These are phyloP conservation scores for Tenthredo scrophulariae DNA, from an alignment of 2,888 invertebrate species.

Conservation along the genomic window DNA sequence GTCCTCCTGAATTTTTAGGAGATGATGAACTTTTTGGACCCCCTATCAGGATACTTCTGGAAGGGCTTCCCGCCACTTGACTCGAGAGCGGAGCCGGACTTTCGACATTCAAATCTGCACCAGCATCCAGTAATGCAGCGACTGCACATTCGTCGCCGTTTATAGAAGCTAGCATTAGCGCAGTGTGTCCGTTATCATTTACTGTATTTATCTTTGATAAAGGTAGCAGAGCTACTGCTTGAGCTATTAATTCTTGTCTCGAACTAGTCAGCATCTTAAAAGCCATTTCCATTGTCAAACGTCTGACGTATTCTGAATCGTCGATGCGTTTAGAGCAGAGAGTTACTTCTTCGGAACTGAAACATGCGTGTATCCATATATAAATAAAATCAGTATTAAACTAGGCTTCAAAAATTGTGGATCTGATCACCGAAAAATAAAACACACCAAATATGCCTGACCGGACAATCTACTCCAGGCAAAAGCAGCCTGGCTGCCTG, in stretches of 20 bases:
- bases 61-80: slow-evolving; percentile 67
- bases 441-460: slow-evolving; percentile 85
- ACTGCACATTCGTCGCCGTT: slow-evolving; percentile 90
- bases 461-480: slow-evolving; percentile 94
- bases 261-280: slow-evolving; percentile 91
- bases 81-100: slow-evolving; percentile 81
- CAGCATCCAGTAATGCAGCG: slow-evolving; percentile 86
- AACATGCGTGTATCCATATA: not conserved
- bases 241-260: slow-evolving; percentile 87
- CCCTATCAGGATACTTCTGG: slow-evolving; percentile 60
- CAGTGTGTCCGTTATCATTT: slow-evolving; percentile 89
- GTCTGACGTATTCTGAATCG: slow-evolving; percentile 81
- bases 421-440: not conserved
- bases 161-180: slow-evolving; percentile 90
- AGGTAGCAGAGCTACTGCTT: slow-evolving; percentile 88
- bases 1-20: slow-evolving; percentile 80
- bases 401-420: not conserved
- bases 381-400: not conserved
- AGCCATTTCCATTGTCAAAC: slow-evolving; percentile 87
- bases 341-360: slow-evolving; percentile 82
- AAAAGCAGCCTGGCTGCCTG: slow-evolving; percentile 92
- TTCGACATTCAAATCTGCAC: slow-evolving; percentile 91
- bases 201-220: slow-evolving; percentile 87
- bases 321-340: slow-evolving; percentile 77
- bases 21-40: slow-evolving; percentile 62